Evolutionary conservation across 2,797 vertebrate species (phyloP).

Genomic region (Diplodus sargus): DNA sequence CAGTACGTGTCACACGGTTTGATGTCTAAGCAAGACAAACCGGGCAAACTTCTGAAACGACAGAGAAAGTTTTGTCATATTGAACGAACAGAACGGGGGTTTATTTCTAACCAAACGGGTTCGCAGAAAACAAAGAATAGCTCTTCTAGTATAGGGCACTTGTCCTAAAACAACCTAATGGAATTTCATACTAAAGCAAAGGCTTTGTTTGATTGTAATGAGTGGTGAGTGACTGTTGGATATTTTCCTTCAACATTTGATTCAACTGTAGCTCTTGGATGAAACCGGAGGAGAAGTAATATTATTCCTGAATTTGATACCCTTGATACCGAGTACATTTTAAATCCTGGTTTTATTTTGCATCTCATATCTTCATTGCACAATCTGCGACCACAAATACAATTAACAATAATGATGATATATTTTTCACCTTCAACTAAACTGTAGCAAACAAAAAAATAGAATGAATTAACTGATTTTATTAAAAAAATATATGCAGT

Average conservation of each 20-base stretch:
- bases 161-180: conserved; percentile 52
- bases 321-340: neutral
- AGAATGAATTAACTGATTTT: neutral
- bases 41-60: conserved; percentile 59
- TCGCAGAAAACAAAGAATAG: conserved; percentile 14
- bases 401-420: neutral
- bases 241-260: conserved; percentile 34
- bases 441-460: neutral
- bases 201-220: conserved; percentile 60
- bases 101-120: conserved; percentile 28
- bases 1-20: conserved; percentile 59
- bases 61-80: conserved; percentile 58
- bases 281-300: conserved; percentile 8
- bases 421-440: no score
- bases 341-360: conserved; percentile 15
- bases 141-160: conserved; percentile 26
- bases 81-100: conserved; percentile 21
- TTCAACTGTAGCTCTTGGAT: conserved; percentile 34
- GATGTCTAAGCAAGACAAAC: conserved; percentile 63
- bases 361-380: neutral
- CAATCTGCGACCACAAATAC: neutral
- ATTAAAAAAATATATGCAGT: neutral
- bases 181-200: conserved; percentile 46
- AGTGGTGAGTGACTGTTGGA: conserved; percentile 38
- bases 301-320: conserved; percentile 42